Evolutionary conservation across 2,888 invertebrate species (phyloP), one percentile per base, ranked within the genome.

Genomic region (Dolomedes plantarius): DNA sequence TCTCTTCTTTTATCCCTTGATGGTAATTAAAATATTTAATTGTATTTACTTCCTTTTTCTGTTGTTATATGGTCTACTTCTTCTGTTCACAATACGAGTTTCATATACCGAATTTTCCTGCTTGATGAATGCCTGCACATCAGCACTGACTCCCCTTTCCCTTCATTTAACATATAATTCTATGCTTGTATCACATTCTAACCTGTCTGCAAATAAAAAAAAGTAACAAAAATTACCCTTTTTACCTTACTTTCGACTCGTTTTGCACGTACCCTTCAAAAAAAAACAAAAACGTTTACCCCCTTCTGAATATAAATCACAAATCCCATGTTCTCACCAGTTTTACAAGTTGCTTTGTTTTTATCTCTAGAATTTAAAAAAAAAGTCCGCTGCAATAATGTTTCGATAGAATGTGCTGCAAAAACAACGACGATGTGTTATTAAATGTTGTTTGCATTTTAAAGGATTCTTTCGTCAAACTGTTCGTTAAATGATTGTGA

Each of bases 391-490:
- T 68, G 83, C 77, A 83, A 77, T 83, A 83, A 83, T 62, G 16
- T 67, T 46, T 31, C 62, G 77, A 50, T 77, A 62, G 83, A 73
- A 36, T 74, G 73, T 67, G 83, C 67, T 83, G 65, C 69, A 77
- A 72, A 56, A 83, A 74, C 83, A 83, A 83, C 83, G 83, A 83
- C 41, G 77, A 77, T 46, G 50, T 83, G 77, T 76, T 80, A 46
- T 32, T 73, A 39, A 72, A 62, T 72, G 79, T 81, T 81, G 74
- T 81, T 83, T 65, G 72, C 56, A 83, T 77, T 83, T 83, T 77
- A 72, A n/a, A 31, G 71, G 65, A 56, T 73, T 62, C 77, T 72
- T 83, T 71, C 77, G 65, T 83, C 71, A 65, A 56, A 73, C 62
- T 62, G 36, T 65, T n/a, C n/a, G 68, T 73, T 72, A 68, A 32